These are phyloP conservation scores for Myotis vivesi DNA, from an alignment of 2,797 vertebrate species.

Conservation along the genomic window DNA sequence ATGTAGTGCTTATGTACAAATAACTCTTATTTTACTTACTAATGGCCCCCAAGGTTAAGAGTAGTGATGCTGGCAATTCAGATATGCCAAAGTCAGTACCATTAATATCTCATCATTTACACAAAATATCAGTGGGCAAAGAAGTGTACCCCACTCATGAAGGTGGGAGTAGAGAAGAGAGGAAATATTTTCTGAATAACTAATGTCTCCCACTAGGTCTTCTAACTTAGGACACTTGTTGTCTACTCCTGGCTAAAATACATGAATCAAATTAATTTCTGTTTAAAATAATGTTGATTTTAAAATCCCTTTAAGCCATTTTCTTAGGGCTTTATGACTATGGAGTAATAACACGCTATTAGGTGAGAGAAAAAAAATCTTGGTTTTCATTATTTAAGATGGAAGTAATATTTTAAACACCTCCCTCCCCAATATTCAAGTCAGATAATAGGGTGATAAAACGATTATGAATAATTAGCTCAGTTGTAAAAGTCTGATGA, in stretches of 20 bases:
- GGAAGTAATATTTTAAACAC: slow-evolving; percentile 72
- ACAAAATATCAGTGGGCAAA: background rate
- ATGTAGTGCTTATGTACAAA: background rate
- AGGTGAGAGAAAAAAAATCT: slow-evolving; percentile 68
- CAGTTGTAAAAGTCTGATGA: slow-evolving; percentile 75
- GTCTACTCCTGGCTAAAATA: background rate
- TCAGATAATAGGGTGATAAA: slow-evolving; percentile 67
- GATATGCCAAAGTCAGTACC: background rate
- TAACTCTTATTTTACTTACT: background rate
- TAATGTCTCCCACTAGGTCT: background rate
- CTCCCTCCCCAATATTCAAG: slow-evolving; percentile 64
- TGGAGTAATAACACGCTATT: slow-evolving; percentile 67
- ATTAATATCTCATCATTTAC: background rate
- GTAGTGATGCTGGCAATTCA: background rate
- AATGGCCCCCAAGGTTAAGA: background rate
- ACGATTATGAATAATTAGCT: slow-evolving; percentile 74
- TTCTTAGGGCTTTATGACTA: background rate
- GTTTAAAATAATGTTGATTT: background rate
- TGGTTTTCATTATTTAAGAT: slow-evolving; percentile 78
- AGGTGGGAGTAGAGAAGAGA: background rate
- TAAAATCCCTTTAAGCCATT: background rate
- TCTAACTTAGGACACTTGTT: background rate
- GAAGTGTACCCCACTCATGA: background rate
- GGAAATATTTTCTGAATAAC: background rate
- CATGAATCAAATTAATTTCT: background rate